Evolutionary conservation across 2,797 vertebrate genomes (phyloP).

Genomic region (Meriones psammophilus): DNA sequence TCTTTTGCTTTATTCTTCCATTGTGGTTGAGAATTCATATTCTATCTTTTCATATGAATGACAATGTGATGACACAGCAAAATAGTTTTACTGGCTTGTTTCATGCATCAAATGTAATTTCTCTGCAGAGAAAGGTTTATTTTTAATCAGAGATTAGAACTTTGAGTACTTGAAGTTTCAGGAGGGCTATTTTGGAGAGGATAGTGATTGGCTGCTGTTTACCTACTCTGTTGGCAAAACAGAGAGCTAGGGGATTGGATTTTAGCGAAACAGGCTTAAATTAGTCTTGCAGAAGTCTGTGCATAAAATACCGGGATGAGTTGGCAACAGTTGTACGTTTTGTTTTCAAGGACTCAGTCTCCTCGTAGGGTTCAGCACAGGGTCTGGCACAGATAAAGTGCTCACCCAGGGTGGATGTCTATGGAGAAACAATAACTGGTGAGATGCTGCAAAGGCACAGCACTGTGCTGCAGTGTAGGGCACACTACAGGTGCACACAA

Average conservation of each 20-base stretch:
- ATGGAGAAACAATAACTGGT: neutral
- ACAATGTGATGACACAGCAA: slow-evolving; percentile 73
- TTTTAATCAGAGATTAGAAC: slow-evolving; percentile 69
- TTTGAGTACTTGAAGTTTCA: slow-evolving; percentile 54
- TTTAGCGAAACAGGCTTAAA: slow-evolving; percentile 65
- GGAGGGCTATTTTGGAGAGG: slow-evolving; percentile 42
- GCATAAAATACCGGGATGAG: neutral
- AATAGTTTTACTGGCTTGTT: slow-evolving; percentile 62
- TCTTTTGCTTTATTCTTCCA: slow-evolving; percentile 70
- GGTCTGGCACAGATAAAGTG: neutral
- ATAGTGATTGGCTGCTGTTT: slow-evolving; percentile 49
- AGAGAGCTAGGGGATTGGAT: slow-evolving; percentile 53
- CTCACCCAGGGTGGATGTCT: neutral
- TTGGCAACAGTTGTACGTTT: neutral
- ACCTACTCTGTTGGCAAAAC: slow-evolving; percentile 22
- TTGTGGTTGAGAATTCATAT: slow-evolving; percentile 67
- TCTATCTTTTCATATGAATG: slow-evolving; percentile 76
- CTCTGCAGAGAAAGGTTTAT: slow-evolving; percentile 68
- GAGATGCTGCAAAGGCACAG: neutral
- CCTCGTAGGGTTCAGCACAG: neutral
- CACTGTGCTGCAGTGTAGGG: neutral
- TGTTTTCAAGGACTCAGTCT: slow-evolving; percentile 1
- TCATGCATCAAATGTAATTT: slow-evolving; percentile 60
- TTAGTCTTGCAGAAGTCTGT: slow-evolving; percentile 51
- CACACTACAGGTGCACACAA: neutral